Conservation (phyloP, 2,888 invertebrate genomes). For the Lithodes maja region DNA sequence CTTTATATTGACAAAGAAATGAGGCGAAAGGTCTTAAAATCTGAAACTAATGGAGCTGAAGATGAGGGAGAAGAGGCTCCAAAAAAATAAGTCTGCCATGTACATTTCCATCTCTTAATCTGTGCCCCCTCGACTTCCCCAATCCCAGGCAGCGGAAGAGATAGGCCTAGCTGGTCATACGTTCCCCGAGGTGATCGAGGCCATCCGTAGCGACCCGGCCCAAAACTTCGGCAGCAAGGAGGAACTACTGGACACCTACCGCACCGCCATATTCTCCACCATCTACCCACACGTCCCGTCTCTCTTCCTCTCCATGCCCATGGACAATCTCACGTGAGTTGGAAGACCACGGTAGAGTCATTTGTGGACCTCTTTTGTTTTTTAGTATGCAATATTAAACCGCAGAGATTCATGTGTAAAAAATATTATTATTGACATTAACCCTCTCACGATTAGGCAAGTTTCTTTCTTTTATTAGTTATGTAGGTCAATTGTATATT, state of each 20-base stretch:
- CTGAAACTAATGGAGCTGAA: too few species aligned
- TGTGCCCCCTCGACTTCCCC: too few species aligned
- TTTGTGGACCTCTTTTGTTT: background rate
- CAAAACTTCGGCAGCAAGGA: conserved; percentile 46
- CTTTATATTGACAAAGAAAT: too few species aligned
- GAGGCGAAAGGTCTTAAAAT: too few species aligned
- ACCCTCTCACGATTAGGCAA: too few species aligned
- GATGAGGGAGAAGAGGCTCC: too few species aligned
- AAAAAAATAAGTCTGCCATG: too few species aligned
- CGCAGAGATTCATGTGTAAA: background rate
- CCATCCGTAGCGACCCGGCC: conserved; percentile 26
- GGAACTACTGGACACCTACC: conserved; percentile 28
- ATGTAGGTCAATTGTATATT: too few species aligned
- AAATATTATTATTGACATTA: too few species aligned
- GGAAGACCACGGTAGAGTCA: background rate
- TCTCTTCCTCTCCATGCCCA: conserved; percentile 35
- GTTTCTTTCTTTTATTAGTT: too few species aligned
- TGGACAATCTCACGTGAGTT: conserved; percentile 47
- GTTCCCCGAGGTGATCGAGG: conserved; percentile 34
- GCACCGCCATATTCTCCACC: conserved; percentile 24
- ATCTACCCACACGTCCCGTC: conserved; percentile 30
- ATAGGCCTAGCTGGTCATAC: conserved; percentile 48
- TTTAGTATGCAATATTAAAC: background rate
- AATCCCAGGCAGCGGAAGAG: conserved; percentile 38
- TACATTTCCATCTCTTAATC: too few species aligned